Evolutionary conservation across 2,888 invertebrate genomes (phyloP), one percentile per base, ranked within the genome.

Genomic region (Eilema griseolum): DNA sequence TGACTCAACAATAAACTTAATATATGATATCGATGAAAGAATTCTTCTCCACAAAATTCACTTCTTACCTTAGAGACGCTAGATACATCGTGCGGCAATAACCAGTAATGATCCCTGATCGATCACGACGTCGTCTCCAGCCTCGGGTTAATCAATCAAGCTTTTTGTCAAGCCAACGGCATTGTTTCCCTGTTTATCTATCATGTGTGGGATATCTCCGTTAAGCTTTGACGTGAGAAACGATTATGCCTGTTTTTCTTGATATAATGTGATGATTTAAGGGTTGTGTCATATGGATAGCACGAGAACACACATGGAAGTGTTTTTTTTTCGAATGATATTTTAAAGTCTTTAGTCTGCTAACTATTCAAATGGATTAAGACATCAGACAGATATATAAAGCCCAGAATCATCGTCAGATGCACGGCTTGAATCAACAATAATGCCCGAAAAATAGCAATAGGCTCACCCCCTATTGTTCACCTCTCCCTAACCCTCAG

Each of bases 131-230:
- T 82, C 88, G 74, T 68, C 71, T 61, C 62, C 82, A 82, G 72
- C n/a, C 71, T 69, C 24, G 57, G 71, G 79, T 84, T 83, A 80
- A 88, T 88, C 88, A 86, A 87, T 88, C 87, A 88, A 79, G 77
- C 84, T 88, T 87, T 87, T 88, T 88, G 88, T 84, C 86, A 85
- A 83, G 71, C 80, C 52, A 59, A 61, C 31, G 75, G 75, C 66
- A 75, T 82, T 82, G 84, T 82, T 82, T 82, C 70, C 77, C 52
- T 82, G 82, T 82, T 83, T 83, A 82, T 79, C 82, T 79, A 72
- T 73, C 74, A 61, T 61, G 56, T 73, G 72, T 74, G 73, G 72
- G 69, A 60, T 64, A 66, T 63, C 74, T 52, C 65, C 57, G 52
- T 76, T 77, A 69, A 77, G 78, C 82, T 80, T 79, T 82, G 82